Percentiles rank a stretch among this genome's conserved stretches.
phyloP scores from a whole-genome alignment of 2,888 invertebrate species.

The Troides aeacus region DNA sequence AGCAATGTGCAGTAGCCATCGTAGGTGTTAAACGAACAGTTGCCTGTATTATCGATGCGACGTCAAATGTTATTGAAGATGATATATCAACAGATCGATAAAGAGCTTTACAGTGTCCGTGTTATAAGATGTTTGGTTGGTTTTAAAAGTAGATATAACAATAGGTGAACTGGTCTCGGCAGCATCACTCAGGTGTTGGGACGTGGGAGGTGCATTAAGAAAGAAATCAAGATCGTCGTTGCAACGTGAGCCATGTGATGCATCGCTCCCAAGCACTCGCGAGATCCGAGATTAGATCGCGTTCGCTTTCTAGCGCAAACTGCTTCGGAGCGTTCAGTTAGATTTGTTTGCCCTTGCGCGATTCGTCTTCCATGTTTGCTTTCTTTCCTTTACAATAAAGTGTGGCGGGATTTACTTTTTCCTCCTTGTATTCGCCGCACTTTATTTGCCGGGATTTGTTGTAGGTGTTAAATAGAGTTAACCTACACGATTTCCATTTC shows the following conservation, averaged over 20 bases:
- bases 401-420: constrained; percentile 33
- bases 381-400: constrained; percentile 32
- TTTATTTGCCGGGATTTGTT: constrained; percentile 24
- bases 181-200: constrained; percentile 55
- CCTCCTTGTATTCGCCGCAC: constrained; percentile 20
- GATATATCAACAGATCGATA: constrained; percentile 47
- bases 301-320: constrained; percentile 64
- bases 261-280: constrained; percentile 65
- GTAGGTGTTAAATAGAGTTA: constrained; percentile 28
- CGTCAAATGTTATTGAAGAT: constrained; percentile 54
- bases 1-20: constrained; percentile 57
- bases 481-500: constrained; percentile 18
- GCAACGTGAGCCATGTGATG: constrained; percentile 77
- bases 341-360: constrained; percentile 53
- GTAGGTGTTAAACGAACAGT: constrained; percentile 67
- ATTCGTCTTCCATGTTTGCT: constrained; percentile 35
- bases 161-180: constrained; percentile 52
- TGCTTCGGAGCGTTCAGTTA: constrained; percentile 50
- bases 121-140: constrained; percentile 32
- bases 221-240: constrained; percentile 73
- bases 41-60: constrained; percentile 50
- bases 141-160: constrained; percentile 36
- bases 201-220: constrained; percentile 73
- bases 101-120: constrained; percentile 39
- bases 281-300: constrained; percentile 67